Percentiles rank a stretch among this genome's conserved stretches.
phyloP scores from a whole-genome alignment of 35 echinoderm and acorn worm species.

The Lytechinus pictus region DNA sequence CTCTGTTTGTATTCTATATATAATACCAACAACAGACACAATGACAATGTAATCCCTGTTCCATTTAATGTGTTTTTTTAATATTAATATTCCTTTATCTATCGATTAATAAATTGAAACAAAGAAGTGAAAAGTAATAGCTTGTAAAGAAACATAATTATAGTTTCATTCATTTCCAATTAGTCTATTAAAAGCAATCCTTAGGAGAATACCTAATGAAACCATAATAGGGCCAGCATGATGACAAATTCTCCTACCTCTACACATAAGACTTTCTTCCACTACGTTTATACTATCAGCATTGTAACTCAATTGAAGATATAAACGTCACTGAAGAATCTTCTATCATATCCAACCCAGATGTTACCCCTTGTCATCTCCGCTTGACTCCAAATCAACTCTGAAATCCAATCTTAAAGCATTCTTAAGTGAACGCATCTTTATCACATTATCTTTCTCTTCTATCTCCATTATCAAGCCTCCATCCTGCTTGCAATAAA shows the following conservation, averaged over 20 bases:
- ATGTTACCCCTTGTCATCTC: constrained; percentile 16
- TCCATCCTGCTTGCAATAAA: neutral
- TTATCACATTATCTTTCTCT: constrained; percentile 48
- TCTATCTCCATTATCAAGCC: neutral
- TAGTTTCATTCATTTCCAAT: too few relatives aligned
- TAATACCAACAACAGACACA: too few relatives aligned
- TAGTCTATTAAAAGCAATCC: too few relatives aligned
- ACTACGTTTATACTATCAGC: neutral
- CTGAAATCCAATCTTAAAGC: constrained; percentile 27
- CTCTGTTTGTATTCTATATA: too few relatives aligned
- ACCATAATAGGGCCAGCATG: neutral
- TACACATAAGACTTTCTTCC: neutral
- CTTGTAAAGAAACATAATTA: too few relatives aligned
- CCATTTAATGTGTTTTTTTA: too few relatives aligned
- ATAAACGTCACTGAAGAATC: neutral
- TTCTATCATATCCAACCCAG: neutral
- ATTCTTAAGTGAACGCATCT: constrained; percentile 12
- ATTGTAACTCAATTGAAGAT: constrained; percentile 42
- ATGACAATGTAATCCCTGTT: too few relatives aligned
- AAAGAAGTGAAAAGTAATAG: too few relatives aligned
- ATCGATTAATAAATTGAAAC: too few relatives aligned
- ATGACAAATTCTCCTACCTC: neutral
- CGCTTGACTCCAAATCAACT: neutral
- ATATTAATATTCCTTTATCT: too few relatives aligned
- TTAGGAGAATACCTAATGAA: too few relatives aligned